A percentile compares a stretch with the other conserved stretches of the same genome.
phyloP scores from a whole-genome alignment of 2,888 invertebrate species.

The Poecilus cupreus region DNA sequence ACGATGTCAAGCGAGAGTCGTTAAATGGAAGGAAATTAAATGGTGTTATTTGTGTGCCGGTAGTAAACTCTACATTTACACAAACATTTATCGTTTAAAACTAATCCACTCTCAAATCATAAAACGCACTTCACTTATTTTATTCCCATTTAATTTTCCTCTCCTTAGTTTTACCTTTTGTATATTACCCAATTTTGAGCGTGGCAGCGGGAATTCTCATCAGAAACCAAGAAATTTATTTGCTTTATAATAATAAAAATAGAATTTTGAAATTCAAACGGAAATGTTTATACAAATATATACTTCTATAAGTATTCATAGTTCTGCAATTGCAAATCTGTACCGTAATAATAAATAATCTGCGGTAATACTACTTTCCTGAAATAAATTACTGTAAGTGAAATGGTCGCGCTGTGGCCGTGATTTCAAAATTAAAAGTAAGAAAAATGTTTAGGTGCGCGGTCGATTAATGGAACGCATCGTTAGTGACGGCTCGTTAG shows the following conservation, averaged over 20 bases:
- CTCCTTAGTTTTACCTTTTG: neutral
- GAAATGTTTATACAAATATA: too few relatives aligned
- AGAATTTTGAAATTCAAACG: too few relatives aligned
- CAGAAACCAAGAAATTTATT: too few relatives aligned
- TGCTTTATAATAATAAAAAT: too few relatives aligned
- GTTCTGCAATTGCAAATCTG: too few relatives aligned
- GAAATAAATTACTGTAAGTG: too few relatives aligned
- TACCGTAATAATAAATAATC: too few relatives aligned
- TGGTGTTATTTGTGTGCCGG: constrained; percentile 31
- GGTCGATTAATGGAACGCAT: constrained; percentile 35
- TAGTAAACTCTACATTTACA: constrained; percentile 31
- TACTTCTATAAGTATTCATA: too few relatives aligned
- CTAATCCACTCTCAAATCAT: constrained; percentile 35
- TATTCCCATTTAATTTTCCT: neutral
- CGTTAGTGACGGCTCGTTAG: constrained; percentile 46
- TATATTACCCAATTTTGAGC: neutral
- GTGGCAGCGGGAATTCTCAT: neutral
- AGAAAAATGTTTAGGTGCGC: neutral
- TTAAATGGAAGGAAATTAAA: constrained; percentile 28
- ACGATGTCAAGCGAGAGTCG: constrained; percentile 13
- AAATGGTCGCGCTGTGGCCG: too few relatives aligned
- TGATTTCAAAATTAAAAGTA: constrained; percentile 1
- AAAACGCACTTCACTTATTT: constrained; percentile 12
- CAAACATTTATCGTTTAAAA: constrained; percentile 6
- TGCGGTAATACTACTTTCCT: too few relatives aligned